Base-by-base conservation (phyloP, 2,888 invertebrate species). In the Pheosia tremula region DNA sequence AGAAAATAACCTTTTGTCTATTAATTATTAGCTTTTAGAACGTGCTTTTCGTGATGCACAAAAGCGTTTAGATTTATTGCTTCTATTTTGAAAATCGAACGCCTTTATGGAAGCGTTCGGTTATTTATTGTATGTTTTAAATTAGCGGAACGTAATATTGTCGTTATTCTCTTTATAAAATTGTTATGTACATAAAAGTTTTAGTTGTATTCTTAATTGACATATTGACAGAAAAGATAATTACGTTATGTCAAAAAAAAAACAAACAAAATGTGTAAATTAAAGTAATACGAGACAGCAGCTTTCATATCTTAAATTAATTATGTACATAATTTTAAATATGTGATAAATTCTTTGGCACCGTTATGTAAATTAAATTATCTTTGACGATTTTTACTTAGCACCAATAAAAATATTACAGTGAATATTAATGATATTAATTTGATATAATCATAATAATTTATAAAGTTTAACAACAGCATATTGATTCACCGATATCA, bases 1-100 rank as follows among this genome's bases (percentile, higher is more conserved):
- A 72, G 66, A 59, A 64, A 62, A 61, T 56, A 62, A 57, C 63
- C 69, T 66, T 70, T 80, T 80, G 80, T 82, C 74, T 68, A 68
- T 77, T 79, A 74, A 85, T 86, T 81, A 86, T 84, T 78, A 79
- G 71, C 75, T 75, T 81, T 80, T 74, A 64, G 73, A 82, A 82
- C 77, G 77, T 71, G 67, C 71, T 68, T 75, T 77, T 78, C 72
- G 69, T 64, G 72, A 67, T 60, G 59, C 55, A 66, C 74, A 69
- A 72, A 69, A 68, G 55, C 62, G 69, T 66, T 36, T 39, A 70
- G 71, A 80, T 82, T 80, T 80, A 81, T 77, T 74, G 64, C 62
- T 65, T 56, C 56, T 72, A 64, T 71, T 78, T 72, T 68, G 64
- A 68, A 78, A 72, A 68, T 75, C 65, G 64, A 77, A 71, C 66